Conservation (phyloP, 2,797 vertebrate species). For the Myotis daubentonii region DNA sequence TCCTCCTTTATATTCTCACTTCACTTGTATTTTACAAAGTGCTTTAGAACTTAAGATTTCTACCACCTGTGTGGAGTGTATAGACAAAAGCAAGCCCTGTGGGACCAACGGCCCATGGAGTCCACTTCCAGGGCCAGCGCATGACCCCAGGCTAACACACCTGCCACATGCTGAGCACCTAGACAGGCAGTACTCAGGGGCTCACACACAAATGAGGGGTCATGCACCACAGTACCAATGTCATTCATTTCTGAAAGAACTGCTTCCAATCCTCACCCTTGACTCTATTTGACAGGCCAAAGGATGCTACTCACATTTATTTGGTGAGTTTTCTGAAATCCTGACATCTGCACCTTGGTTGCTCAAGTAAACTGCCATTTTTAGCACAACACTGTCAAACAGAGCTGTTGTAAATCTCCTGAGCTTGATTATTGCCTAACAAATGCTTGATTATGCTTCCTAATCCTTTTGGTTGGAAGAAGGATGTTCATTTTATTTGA, state of each 20-base stretch:
- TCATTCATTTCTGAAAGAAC: not conserved
- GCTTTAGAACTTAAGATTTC: slow-evolving; percentile 55
- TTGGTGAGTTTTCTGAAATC: slow-evolving; percentile 31
- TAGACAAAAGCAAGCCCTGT: not conserved
- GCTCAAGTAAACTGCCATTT: not conserved
- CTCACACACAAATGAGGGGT: not conserved
- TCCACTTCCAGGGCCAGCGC: not conserved
- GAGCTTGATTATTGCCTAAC: not conserved
- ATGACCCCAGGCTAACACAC: not conserved
- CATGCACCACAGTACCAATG: not conserved
- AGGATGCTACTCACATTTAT: not conserved
- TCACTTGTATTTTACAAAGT: slow-evolving; percentile 30
- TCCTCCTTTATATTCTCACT: slow-evolving; percentile 45
- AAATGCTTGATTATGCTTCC: not conserved
- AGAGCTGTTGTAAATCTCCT: not conserved
- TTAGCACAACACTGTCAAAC: not conserved
- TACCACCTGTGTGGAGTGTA: slow-evolving; percentile 70
- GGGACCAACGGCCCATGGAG: not conserved
- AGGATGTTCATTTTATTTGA: not conserved
- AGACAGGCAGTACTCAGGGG: not conserved
- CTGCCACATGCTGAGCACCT: fast-evolving
- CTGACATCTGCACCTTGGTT: slow-evolving; percentile 2
- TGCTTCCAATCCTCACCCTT: not conserved
- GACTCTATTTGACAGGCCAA: not conserved
- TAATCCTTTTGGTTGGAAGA: not conserved